Percentiles rank a stretch among this genome's conserved stretches.
phyloP scores from a whole-genome alignment of 2,797 vertebrate species.

The Psittacula derbiana region DNA sequence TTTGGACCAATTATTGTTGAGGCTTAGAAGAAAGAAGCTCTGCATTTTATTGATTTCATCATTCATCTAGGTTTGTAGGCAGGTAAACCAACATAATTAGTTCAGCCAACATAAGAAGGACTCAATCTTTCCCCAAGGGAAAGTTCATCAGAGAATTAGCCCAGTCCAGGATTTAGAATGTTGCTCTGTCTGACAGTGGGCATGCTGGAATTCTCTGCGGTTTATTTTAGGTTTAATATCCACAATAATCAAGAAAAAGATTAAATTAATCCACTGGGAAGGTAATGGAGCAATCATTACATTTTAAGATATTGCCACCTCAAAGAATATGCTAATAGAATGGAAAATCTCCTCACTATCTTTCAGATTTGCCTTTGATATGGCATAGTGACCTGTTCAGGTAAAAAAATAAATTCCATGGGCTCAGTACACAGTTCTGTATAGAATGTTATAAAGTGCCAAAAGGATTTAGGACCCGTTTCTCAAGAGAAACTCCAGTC shows the following conservation, averaged over 20 bases:
- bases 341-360: neutral
- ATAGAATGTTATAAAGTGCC: neutral
- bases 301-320: neutral
- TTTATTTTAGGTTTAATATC: neutral
- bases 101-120: neutral
- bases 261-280: neutral
- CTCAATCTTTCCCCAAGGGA: neutral
- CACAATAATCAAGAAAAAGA: neutral
- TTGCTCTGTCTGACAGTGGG: neutral
- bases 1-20: neutral
- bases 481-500: neutral
- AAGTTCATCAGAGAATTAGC: neutral
- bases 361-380: neutral
- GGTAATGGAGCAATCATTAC: neutral
- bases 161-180: neutral
- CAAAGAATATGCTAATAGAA: neutral
- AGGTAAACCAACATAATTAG: neutral
- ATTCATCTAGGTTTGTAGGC: neutral
- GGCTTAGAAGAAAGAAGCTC: neutral
- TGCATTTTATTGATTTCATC: neutral
- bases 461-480: neutral
- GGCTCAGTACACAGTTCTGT: neutral
- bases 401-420: neutral
- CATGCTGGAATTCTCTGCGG: neutral
- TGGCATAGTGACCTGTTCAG: neutral